Evolutionary conservation across 2,797 vertebrate genomes (phyloP).

Genomic region (Streptopelia turtur): DNA sequence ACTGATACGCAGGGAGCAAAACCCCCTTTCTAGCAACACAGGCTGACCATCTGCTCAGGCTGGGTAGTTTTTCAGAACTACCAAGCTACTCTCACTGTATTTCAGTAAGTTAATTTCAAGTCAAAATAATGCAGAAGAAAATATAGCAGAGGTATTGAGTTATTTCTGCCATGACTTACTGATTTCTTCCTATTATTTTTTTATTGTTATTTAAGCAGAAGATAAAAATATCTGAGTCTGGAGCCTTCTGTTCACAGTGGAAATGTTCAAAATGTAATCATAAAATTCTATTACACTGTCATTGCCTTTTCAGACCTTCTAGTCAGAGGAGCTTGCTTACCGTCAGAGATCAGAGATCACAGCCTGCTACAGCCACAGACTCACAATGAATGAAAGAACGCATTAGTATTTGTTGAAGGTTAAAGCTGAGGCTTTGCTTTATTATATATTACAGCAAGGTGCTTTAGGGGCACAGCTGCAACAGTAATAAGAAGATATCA

Average conservation of each 20-base stretch:
- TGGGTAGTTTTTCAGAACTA: not conserved
- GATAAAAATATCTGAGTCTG: slow-evolving; percentile 16
- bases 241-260: not conserved
- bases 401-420: not conserved
- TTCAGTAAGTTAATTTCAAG: slow-evolving; percentile 5
- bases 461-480: not conserved
- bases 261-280: slow-evolving; percentile 40
- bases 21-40: not conserved
- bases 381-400: not conserved
- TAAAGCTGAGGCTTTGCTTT: slow-evolving; percentile 5
- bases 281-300: slow-evolving; percentile 32
- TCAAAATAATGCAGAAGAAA: slow-evolving; percentile 8
- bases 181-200: not conserved
- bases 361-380: slow-evolving; percentile 16
- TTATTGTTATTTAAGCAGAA: slow-evolving; percentile 22
- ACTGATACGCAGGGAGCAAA: not conserved
- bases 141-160: not conserved
- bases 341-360: slow-evolving; percentile 26
- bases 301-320: slow-evolving; percentile 33
- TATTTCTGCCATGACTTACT: not conserved
- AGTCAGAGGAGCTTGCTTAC: not conserved
- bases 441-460: not conserved
- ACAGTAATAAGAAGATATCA: not conserved
- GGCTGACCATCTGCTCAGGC: not conserved
- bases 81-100: not conserved